These are phyloP conservation scores for Ctenopoma kingsleyae DNA, from an alignment of 2,797 vertebrate genomes.

Conservation along the genomic window DNA sequence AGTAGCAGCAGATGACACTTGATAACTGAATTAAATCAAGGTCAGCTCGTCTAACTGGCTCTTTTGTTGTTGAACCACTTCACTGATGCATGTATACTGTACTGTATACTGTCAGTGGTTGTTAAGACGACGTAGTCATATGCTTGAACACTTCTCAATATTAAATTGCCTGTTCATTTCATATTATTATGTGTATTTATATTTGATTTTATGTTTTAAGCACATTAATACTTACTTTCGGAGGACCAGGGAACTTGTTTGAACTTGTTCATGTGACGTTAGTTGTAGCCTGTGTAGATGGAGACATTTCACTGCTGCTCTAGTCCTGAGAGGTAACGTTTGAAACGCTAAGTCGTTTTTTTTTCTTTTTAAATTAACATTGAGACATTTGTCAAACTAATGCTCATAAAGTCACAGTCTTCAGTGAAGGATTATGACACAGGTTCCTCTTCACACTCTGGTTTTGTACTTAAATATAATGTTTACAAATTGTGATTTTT, in stretches of 20 bases:
- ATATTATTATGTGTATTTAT: conserved; percentile 54
- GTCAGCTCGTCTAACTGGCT: conserved; percentile 8
- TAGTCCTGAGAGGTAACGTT: conserved; percentile 11
- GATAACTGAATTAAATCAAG: background rate
- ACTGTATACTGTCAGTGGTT: no score
- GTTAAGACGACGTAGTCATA: conserved; percentile 24
- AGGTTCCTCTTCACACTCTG: conserved; percentile 50
- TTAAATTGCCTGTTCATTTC: conserved; percentile 36
- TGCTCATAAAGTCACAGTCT: conserved; percentile 8
- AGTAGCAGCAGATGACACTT: conserved; percentile 11
- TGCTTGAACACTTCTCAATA: conserved; percentile 47
- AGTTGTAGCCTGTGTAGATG: conserved; percentile 18
- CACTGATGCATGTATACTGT: conserved; percentile 6
- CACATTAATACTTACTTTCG: conserved; percentile 49
- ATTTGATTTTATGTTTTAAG: conserved; percentile 43
- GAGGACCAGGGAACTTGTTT: conserved; percentile 31
- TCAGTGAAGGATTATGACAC: conserved; percentile 18
- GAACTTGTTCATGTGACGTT: conserved; percentile 40
- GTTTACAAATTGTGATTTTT: conserved; percentile 59
- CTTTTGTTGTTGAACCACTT: conserved; percentile 26
- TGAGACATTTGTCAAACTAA: conserved; percentile 23
- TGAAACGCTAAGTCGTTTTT: conserved; percentile 20
- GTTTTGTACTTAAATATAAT: conserved; percentile 59
- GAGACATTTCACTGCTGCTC: conserved; percentile 43
- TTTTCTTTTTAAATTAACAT: conserved; percentile 5